Percentiles rank a stretch among this genome's conserved stretches.
Evolutionary conservation across 2,888 invertebrate genomes (phyloP).

Genomic region (Rhagonycha lutea): DNA sequence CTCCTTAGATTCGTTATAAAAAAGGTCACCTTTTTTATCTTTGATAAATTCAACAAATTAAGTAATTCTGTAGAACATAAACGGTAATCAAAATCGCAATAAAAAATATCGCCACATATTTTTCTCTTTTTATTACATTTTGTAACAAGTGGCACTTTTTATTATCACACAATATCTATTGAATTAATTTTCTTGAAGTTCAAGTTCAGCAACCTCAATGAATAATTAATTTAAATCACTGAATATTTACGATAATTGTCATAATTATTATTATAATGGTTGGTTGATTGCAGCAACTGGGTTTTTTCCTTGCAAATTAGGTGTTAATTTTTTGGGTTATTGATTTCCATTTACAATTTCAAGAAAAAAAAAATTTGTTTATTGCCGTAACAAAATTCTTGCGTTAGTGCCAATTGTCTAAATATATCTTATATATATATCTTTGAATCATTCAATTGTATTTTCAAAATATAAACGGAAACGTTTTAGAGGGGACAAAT

Average conservation of each 20-base stretch:
- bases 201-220: conserved; percentile 21
- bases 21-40: background rate
- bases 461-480: conserved; percentile 6
- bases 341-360: background rate
- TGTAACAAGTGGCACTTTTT: background rate
- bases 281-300: background rate
- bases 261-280: background rate
- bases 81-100: background rate
- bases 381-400: conserved; percentile 32
- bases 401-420: conserved; percentile 32
- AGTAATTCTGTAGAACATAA: background rate
- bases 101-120: background rate
- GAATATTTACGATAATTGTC: conserved; percentile 19
- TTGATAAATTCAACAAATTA: background rate
- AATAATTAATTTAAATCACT: background rate
- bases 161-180: background rate
- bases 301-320: background rate
- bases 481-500: background rate
- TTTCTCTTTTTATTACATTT: background rate
- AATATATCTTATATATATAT: conserved; percentile 17
- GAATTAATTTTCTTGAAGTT: conserved; percentile 8
- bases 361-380: conserved; percentile 17
- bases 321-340: background rate
- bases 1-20: background rate
- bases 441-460: conserved; percentile 21